These are phyloP conservation scores for Phengaris arion DNA, from an alignment of 2,888 invertebrate species.

Conservation along the genomic window DNA sequence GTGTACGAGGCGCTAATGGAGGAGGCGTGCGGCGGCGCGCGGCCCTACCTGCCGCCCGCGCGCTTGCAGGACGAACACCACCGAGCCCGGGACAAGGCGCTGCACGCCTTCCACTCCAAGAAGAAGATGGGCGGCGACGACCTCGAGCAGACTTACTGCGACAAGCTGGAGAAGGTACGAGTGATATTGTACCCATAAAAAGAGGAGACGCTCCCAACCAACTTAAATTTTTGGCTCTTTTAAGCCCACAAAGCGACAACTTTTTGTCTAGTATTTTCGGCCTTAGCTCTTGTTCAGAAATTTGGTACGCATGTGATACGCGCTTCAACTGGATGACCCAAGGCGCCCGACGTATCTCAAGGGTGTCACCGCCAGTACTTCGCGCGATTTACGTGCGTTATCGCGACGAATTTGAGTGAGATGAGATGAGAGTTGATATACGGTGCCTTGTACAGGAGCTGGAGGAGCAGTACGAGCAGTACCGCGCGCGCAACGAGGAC, in stretches of 20 bases:
- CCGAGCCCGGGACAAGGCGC: constrained; percentile 81
- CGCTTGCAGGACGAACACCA: constrained; percentile 91
- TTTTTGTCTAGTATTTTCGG: too few species aligned
- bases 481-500: constrained; percentile 95
- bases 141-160: constrained; percentile 90
- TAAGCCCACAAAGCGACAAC: too few species aligned
- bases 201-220: too few species aligned
- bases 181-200: neutral
- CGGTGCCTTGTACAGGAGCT: constrained; percentile 81
- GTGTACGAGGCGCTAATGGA: constrained; percentile 95
- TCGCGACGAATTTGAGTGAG: too few species aligned
- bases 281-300: too few species aligned
- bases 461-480: constrained; percentile 88
- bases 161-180: constrained; percentile 85
- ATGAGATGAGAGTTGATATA: neutral
- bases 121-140: constrained; percentile 99
- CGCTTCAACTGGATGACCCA: too few species aligned
- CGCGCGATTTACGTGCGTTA: too few species aligned
- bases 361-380: too few species aligned
- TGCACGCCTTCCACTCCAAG: constrained; percentile 85
- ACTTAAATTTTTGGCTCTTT: too few species aligned
- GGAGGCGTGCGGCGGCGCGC: constrained; percentile 93
- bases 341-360: too few species aligned
- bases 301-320: too few species aligned
- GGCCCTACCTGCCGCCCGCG: constrained; percentile 92